These are phyloP conservation scores for Microchirus variegatus DNA, from an alignment of 2,797 vertebrate genomes.

Conservation along the genomic window DNA sequence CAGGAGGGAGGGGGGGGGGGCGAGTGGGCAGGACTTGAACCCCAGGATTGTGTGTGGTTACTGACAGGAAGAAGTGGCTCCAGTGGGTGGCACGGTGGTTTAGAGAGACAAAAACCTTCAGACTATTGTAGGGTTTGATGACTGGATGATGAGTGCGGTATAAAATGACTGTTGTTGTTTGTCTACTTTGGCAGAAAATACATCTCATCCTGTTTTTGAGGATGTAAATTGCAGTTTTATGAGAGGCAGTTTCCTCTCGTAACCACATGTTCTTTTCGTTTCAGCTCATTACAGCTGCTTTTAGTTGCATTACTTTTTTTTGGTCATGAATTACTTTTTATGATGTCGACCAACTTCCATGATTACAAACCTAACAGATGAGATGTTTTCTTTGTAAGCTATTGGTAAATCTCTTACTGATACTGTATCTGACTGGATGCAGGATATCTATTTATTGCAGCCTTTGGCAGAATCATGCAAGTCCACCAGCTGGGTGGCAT, in stretches of 20 bases:
- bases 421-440: neutral
- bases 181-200: slow-evolving; percentile 8
- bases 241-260: slow-evolving; percentile 5
- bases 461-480: slow-evolving; percentile 2
- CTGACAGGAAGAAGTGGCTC: slow-evolving; percentile 4
- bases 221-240: slow-evolving; percentile 5
- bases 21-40: neutral
- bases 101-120: slow-evolving; percentile 5
- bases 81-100: slow-evolving; percentile 22
- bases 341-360: no score
- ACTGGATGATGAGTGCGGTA: slow-evolving; percentile 16
- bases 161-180: no score
- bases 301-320: no score
- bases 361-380: no score
- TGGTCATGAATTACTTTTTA: no score
- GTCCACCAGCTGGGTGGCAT: slow-evolving; percentile 42
- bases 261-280: neutral
- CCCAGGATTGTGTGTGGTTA: slow-evolving; percentile 5
- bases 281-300: no score
- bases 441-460: neutral
- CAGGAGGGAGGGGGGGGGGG: slow-evolving; percentile 3
- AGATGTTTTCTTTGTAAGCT: no score
- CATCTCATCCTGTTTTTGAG: slow-evolving; percentile 24
- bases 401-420: no score
- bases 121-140: slow-evolving; percentile 21